Base-by-base conservation (phyloP, 2,113 vertebrate species). In the Copsychus sechellarum region DNA sequence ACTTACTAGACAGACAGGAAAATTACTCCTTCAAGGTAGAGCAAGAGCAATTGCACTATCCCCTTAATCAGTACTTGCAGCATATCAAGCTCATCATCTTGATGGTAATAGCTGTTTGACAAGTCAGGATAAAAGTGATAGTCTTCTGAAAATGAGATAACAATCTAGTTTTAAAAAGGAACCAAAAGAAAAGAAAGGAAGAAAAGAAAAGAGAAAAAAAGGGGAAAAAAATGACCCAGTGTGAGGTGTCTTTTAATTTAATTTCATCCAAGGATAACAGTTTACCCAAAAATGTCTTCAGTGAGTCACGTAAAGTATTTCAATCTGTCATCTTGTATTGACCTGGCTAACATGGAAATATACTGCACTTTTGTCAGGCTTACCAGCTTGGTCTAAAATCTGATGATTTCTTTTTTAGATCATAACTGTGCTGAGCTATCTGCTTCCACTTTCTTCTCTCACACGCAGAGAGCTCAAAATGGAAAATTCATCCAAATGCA, bases 101-200 rank as follows among this genome's bases (percentile, higher is more conserved):
- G 88, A 94, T 86, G 92, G 91, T 96, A 97, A 95, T 95, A 95
- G 92, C 93, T 96, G 94, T 95, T 94, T 97, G 97, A 97, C 95
- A 97, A 95, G 90, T 62, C 80, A 96, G 95, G 92, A 96, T 96
- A 95, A 95, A 97, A 96, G 88, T 95, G 91, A 96, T 96, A 94
- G 84, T 97, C 93, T 96, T 97, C 91, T 93, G 95, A 97, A 97
- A 98, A 97, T 42, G 66, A 97, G 95, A 93, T 95, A 89, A 97
- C 86, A 89, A 94, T 93, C 87, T 53, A 19, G 61, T 76, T 96
- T 81, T 45, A 88, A 94, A 96, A 97, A 88, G 43, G 83, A 93
- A 91, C 64, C 64, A 66, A 94, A 92, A 95, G 86, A 94, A 96
- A 95, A 72, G 48, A 62, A 81, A 40, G 25, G 12, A 54, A 58